Evolutionary conservation across 92 coral and sea anemone genomes (phyloP), one percentile per base, ranked within the genome.

Genomic region (Meandrina meandrites): DNA sequence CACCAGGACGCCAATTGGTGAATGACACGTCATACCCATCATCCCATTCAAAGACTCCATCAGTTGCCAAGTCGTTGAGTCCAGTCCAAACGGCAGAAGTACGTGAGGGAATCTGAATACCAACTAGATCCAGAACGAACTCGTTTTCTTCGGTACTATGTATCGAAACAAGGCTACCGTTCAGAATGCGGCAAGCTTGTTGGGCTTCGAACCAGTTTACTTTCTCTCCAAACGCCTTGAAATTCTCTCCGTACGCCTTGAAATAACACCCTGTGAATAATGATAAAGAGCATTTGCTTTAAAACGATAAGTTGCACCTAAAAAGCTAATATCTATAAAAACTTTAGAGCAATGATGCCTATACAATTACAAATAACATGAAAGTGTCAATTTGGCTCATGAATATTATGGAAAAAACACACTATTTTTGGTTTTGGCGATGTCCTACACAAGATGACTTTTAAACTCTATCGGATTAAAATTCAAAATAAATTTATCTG

Each of bases 81-180:
- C 86, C 79, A 11, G 24, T 73, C 79, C 79, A 83, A 0, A 8
- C 14, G 0, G 82, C 32, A 15, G 64, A 19, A 16, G 24, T 8
- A 3, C 6, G 16, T 1, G 45, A 24, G 0, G 30, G 7, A 19
- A 71, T 21, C 32, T 32, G 45, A 48, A 24, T 4, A 18, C 30
- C 45, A 40, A 40, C 45, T 40, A 40, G 6, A 40, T 40, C 45
- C 45, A 40, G 79, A 3, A 83, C 51, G 13, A 72, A 21, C 1
- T 83, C 24, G 48, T 83, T 83, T 71, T 83, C 86, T n/a, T 22
- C 71, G 18, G 47, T 27, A 22, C 69, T 71, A 53, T 71, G 86
- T 12, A 83, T 72, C 13, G 86, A 71, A 5, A 34, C 19, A 9
- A 83, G 76, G 47, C 4, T 82, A 45, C 79, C 31, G 48, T 70